Base-by-base conservation (phyloP, 2,888 invertebrate species). In the Tyria jacobaeae region DNA sequence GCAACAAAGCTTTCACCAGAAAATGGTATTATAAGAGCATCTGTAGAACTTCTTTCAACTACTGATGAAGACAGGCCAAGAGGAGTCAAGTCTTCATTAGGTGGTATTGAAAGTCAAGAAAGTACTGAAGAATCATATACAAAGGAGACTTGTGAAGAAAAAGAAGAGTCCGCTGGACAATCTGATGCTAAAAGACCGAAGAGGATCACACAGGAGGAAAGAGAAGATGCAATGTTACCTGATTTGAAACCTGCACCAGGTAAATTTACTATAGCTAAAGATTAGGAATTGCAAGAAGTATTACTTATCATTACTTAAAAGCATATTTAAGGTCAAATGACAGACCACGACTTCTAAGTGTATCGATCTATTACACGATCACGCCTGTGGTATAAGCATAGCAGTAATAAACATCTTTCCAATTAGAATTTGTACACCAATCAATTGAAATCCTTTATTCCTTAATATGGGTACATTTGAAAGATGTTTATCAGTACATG, bases 151-250 rank as follows among this genome's bases (percentile, higher is more conserved):
- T 71, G 64, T 2, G 76, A 76, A 21, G 66, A 73, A 17, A 74
- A 83, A 77, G 90, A 81, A 81, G 85, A 81, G 75, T 90, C 79
- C 80, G 86, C 83, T 74, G 94, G 83, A 64, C 94, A 83, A 82
- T 90, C 92, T 6, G 87, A 87, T 74, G 83, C 90, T 62, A 93
- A 93, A 66, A 86, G 84, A 66, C 83, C 83, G 2, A 93, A 88
- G 61, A 86, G 93, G 68, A 77, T 94, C 25, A 95, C 95, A 12
- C 81, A 85, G 21, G 95, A 95, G 74, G 95, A 96, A 67, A 94
- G 92, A 70, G 97, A 97, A 81, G 95, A 96, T 80, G 94, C 96
- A 48, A 94, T 98, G 80, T 90, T 99, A 57, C 99, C 99, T 1
- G 89, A 97, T 78, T 95, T 99, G 81, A 96, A 97, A 83, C 96